These are phyloP conservation scores for Hestina assimilis DNA, from an alignment of 1,140 invertebrate species.

Conservation along the genomic window DNA sequence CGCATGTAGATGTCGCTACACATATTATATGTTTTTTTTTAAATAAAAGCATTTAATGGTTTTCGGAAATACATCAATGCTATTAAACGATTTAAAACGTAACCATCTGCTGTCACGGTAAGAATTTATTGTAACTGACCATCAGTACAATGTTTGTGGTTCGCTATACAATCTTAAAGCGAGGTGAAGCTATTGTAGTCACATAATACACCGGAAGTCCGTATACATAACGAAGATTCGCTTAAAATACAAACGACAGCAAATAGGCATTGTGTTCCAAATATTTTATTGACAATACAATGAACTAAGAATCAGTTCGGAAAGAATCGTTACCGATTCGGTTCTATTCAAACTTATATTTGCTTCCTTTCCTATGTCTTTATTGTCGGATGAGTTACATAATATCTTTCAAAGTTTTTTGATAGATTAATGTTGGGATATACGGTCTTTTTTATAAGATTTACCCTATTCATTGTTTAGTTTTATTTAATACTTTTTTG, in stretches of 20 bases:
- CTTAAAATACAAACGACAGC: slow-evolving; percentile 60
- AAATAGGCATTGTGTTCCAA: slow-evolving; percentile 51
- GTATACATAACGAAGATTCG: slow-evolving; percentile 33
- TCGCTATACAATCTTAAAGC: neutral
- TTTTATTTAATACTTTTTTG: neutral
- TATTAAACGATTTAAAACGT: neutral
- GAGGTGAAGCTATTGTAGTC: slow-evolving; percentile 32
- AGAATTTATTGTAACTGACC: slow-evolving; percentile 4
- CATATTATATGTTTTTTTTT: too few relatives aligned
- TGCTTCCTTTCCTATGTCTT: slow-evolving; percentile 15
- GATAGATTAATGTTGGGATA: slow-evolving; percentile 17
- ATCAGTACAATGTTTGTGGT: slow-evolving; percentile 4
- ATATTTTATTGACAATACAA: slow-evolving; percentile 13
- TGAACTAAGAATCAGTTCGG: slow-evolving; percentile 10
- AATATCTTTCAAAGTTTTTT: slow-evolving; percentile 31
- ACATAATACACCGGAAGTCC: slow-evolving; percentile 59
- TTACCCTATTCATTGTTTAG: neutral
- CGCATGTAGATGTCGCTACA: too few relatives aligned
- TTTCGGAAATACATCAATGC: neutral
- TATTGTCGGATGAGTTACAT: slow-evolving; percentile 21
- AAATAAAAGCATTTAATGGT: neutral
- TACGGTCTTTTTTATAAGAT: neutral
- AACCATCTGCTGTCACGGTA: neutral
- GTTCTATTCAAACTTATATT: slow-evolving; percentile 25
- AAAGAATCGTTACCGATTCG: slow-evolving; percentile 23